Evolutionary conservation across 2,797 vertebrate genomes (phyloP).

Genomic region (Tachyglossus aculeatus): DNA sequence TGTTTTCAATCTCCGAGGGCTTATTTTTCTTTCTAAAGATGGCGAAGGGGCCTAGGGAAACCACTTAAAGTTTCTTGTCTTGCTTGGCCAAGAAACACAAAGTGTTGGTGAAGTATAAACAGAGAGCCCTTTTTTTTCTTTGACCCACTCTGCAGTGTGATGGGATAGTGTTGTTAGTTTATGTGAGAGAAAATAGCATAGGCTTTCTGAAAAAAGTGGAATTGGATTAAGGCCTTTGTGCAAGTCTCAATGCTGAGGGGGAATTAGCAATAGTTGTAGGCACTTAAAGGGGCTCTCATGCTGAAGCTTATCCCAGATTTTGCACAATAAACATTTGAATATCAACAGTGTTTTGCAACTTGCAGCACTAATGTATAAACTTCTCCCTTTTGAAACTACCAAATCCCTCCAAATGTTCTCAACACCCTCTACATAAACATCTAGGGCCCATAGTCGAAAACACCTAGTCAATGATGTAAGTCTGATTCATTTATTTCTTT

Average conservation of each 20-base stretch:
- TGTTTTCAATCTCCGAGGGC: slow-evolving; percentile 80
- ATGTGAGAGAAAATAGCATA: slow-evolving; percentile 97
- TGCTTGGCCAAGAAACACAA: slow-evolving; percentile 93
- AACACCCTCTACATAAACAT: slow-evolving; percentile 84
- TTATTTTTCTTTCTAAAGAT: slow-evolving; percentile 89
- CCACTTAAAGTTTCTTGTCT: slow-evolving; percentile 94
- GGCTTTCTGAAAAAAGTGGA: slow-evolving; percentile 96
- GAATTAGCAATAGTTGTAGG: slow-evolving; percentile 99
- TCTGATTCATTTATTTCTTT: slow-evolving; percentile 55
- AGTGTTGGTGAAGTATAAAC: slow-evolving; percentile 96
- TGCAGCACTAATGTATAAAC: slow-evolving; percentile 99
- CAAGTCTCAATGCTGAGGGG: slow-evolving; percentile 95
- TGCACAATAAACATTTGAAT: slow-evolving; percentile 99
- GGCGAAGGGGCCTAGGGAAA: slow-evolving; percentile 85
- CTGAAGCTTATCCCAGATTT: slow-evolving; percentile 99
- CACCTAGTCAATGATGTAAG: slow-evolving; percentile 62
- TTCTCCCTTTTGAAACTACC: slow-evolving; percentile 93
- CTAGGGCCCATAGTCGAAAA: slow-evolving; percentile 68
- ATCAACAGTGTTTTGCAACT: slow-evolving; percentile 99
- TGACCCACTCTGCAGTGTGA: slow-evolving; percentile 92
- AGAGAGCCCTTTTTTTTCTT: slow-evolving; percentile 93
- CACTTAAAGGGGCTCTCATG: slow-evolving; percentile 99
- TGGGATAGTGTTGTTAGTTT: slow-evolving; percentile 99
- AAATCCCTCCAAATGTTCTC: slow-evolving; percentile 88
- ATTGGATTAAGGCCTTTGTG: slow-evolving; percentile 99